These are phyloP conservation scores for Isotomurus palustris DNA, from an alignment of 2,888 invertebrate species.

Conservation along the genomic window DNA sequence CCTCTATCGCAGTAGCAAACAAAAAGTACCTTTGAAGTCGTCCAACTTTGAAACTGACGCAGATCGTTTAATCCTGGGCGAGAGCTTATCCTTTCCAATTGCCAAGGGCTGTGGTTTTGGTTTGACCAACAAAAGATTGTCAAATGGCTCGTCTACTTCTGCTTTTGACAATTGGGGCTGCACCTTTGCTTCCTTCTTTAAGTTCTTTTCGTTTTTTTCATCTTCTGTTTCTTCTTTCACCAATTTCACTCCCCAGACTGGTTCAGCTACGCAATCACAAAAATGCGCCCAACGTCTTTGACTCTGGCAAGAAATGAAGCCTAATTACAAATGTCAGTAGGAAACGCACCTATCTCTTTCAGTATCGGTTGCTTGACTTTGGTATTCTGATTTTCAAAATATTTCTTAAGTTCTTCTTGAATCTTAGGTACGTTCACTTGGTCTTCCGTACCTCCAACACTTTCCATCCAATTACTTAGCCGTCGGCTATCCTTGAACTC, in stretches of 20 bases:
- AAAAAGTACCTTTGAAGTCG: neutral
- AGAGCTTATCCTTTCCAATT: neutral
- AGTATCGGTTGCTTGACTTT: neutral
- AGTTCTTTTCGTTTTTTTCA: neutral
- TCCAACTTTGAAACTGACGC: neutral
- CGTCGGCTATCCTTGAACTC: slow-evolving; percentile 18
- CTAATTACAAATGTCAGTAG: neutral
- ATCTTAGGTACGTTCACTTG: slow-evolving; percentile 15
- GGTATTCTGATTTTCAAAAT: slow-evolving; percentile 5
- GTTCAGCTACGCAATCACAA: neutral
- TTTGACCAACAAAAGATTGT: neutral
- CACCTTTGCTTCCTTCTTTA: neutral
- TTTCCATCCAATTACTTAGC: slow-evolving; percentile 31
- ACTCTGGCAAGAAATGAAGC: neutral
- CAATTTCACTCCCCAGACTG: neutral
- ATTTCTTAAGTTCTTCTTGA: slow-evolving; percentile 23
- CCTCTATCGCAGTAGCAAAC: too few species aligned
- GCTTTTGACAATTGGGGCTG: too few species aligned
- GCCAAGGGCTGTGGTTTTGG: neutral
- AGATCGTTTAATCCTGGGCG: neutral
- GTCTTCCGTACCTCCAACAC: slow-evolving; percentile 18
- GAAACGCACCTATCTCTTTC: neutral
- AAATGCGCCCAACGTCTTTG: neutral
- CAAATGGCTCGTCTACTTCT: too few species aligned
- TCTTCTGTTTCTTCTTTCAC: neutral